These are phyloP conservation scores for Theonella swinhoei DNA, from an alignment of 37 sponge, comb jelly and placozoan genomes.

Conservation along the genomic window DNA sequence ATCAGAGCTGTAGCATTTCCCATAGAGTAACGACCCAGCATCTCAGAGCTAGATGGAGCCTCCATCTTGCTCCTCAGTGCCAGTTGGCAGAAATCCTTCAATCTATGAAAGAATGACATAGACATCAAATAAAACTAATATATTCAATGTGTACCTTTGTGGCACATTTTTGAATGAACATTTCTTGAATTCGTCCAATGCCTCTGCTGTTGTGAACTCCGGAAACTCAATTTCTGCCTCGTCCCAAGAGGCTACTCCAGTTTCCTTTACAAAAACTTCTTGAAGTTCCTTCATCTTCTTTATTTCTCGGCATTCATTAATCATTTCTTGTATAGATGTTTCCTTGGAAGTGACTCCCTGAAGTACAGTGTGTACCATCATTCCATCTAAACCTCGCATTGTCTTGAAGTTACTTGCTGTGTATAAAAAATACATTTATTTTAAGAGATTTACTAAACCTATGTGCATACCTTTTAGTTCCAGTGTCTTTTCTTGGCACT, in stretches of 20 bases:
- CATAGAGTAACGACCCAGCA: neutral
- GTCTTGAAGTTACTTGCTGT: constrained; percentile 7
- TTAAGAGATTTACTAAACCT: neutral
- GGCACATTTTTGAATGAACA: neutral
- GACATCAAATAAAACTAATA: neutral
- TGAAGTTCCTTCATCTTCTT: constrained; percentile 13
- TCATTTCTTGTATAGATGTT: constrained; percentile 10
- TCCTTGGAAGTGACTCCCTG: neutral
- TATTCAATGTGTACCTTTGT: neutral
- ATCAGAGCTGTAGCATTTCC: neutral
- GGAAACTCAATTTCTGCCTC: neutral
- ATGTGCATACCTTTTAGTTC: neutral
- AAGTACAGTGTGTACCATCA: neutral
- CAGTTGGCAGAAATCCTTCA: constrained; percentile 1
- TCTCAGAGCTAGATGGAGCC: neutral
- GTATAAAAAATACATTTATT: neutral
- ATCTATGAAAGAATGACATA: neutral
- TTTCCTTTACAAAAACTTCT: neutral
- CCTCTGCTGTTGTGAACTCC: constrained; percentile 1
- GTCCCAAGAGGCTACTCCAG: neutral
- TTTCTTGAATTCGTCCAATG: constrained; percentile 7
- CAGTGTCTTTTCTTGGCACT: neutral
- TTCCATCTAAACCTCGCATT: neutral
- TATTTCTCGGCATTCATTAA: neutral
- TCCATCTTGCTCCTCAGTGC: constrained; percentile 8